Base-by-base conservation (phyloP, 2,113 vertebrate genomes). In the Platysternon megacephalum region DNA sequence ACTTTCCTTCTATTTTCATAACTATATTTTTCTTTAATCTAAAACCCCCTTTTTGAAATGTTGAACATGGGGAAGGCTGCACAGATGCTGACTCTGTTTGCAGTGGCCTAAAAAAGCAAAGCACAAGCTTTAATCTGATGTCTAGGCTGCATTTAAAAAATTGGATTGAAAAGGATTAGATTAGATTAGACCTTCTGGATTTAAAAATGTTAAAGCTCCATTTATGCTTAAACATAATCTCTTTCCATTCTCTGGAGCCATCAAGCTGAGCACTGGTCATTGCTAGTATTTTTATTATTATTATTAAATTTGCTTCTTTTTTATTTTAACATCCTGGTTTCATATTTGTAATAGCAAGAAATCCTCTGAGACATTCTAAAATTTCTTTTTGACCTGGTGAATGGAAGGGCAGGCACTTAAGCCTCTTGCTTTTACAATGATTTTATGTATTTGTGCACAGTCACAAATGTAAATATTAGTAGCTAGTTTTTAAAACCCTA, bases 131-230 rank as follows among this genome's bases (percentile, higher is more conserved):
- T 99, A 99, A 99, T 99, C 99, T 99, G 97, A 98, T 99, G 99
- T 99, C 98, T 99, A 99, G 98, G 99, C 98, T 98, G 99, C 99
- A 99, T 99, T 99, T 74, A 97, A 99, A 99, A 99, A 99, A 99
- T 99, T 99, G 99, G 99, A 99, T 99, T 99, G 99, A 98, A 99
- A 98, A 98, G 98, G 99, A 99, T 99, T 99, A 99, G 98, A 99
- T 99, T 99, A 99, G 99, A 99, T 99, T 99, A 99, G 99, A 98
- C 98, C 98, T 98, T 98, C 98, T 98, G 99, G 99, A 99, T 99
- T 99, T 99, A 98, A 98, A 99, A 99, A 99, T 98, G 98, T 99
- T 99, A 99, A 99, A 99, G 98, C 99, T 98, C 99, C 98, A 98
- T 99, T 99, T 99, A 98, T 98, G 98, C 98, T 98, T 99, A 98